Base-by-base conservation (phyloP, 2,888 invertebrate genomes). In the Agelastica alni region DNA sequence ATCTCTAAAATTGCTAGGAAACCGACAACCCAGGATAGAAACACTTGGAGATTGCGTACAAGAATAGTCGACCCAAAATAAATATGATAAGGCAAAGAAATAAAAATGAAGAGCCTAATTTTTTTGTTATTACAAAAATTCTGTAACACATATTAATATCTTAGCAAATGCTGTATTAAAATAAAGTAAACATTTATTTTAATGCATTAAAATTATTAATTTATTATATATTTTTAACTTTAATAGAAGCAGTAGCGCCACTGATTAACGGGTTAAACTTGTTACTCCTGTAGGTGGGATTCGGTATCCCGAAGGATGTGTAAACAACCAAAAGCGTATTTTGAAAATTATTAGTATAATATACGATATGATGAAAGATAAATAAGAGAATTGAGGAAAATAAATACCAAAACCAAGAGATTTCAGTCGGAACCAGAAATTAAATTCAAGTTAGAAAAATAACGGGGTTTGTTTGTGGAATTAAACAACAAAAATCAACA, bases 231-330 rank as follows among this genome's bases (percentile, higher is more conserved):
- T 31, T 31, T 12, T 12, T 2, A 0, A 31, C 5, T 12, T 10
- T 5, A 10, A 10, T 31, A 31, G 2, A 31, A 9, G 10, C 10
- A 31, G 31, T 10, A 12, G 4, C 34, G 34, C 14, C 20, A 10
- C 22, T 26, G 20, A n/a, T 22, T 14, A 30, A 51, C 44, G 46
- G 51, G 47, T 42, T 51, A 18, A 44, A 43, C 34, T 20, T 32
- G n/a, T 28, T 28, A 39, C 7, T 14, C 14, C 10, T n/a, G 31
- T 7, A 12, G 14, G 37, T n/a, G n/a, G n/a, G n/a, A n/a, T 9
- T 17, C 18, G 13, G 37, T 31, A 16, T 49, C 20, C 6, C 13
- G n/a, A 26, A 22, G 14, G 43, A 13, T 26, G 31, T 34, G n/a
- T 32, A 42, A 41, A 32, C 26, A 49, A 22, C 41, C 26, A 32